Evolutionary conservation across 1,140 invertebrate species (phyloP), one percentile per base, ranked within the genome.

Genomic region (Notospermus geniculatus): DNA sequence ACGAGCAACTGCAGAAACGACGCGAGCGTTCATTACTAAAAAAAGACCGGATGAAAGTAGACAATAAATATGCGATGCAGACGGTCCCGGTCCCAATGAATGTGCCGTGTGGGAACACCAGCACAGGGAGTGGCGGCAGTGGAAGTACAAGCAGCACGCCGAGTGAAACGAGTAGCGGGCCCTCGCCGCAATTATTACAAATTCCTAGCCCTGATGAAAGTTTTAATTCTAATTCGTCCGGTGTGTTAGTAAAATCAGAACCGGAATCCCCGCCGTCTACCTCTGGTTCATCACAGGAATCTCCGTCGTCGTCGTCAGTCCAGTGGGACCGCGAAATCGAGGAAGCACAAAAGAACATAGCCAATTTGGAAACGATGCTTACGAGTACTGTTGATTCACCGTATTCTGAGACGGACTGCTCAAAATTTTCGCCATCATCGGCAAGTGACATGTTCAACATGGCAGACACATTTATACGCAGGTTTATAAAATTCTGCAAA

Each of bases 401-500:
- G 1, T 78, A 78, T 52, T 63, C 62, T 4, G 67, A 65, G 22
- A 59, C 68, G 30, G 68, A 74, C 32, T 54, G 63, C 2, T 58
- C 55, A 11, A 73, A 70, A 53, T 32, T 75, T 2, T 60, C 41
- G 9, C 45, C 56, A 7, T 19, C 9, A 15, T 57, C 59, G 13
- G 17, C 30, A n/a, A 19, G 19, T 28, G 61, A 78, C 54, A 67
- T 80, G 13, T 78, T 76, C 59, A 77, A 76, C 66, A 83, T 96
- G 72, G 95, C 92, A 0, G 92, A 93, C 2, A 87, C 93, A 59
- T 92, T 92, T 2, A 95, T 96, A 65, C 82, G 92, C 59, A 83
- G 93, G 39, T 82, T 96, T 23, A 94, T 95, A 67, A 92, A 93
- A 78, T 93, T 94, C 89, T 88, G 90, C 0, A 95, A 94, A 71